Base-by-base conservation (phyloP, 2,888 invertebrate genomes). In the Plutella xylostella region DNA sequence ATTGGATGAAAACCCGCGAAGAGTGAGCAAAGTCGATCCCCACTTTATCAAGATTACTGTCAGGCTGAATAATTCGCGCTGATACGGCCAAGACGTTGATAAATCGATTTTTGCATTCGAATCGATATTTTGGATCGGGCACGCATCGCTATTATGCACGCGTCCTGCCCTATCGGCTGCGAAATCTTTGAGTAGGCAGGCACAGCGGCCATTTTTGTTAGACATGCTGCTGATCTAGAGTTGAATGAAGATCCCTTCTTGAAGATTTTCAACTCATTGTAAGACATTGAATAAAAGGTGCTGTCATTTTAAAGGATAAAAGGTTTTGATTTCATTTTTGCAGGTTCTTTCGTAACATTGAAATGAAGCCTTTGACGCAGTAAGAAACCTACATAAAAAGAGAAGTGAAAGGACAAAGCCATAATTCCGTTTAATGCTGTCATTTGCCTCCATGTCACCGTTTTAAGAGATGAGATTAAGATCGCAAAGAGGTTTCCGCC, bases 11-110 rank as follows among this genome's bases (percentile, higher is more conserved):
- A 28, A n/a, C 28, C 4, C 17, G 12, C 18, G 30, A 42, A 42
- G 18, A 14, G 41, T 30, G 42, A 21, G 33, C 9, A 15, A 20
- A 34, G 42, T 7, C 33, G 21, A 42, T 40, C 31, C 48, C 34
- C 58, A 49, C 58, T 72, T 71, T 69, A 77, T 78, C 77, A 72
- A 75, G 77, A 78, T 78, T 58, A 65, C 60, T 62, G 72, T 69
- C 69, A 30, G 50, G 51, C 55, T 75, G 72, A 79, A 58, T 76
- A 74, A 78, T 73, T 60, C 67, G 47, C 64, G 47, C 52, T 61
- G 73, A 73, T 74, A 72, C 54, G 44, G 50, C 40, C 48, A 48
- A 44, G 74, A 77, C 79, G 57, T 72, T 77, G 78, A 79, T 73
- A 65, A 69, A 78, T 79, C 68, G 78, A 72, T 69, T 68, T 60